phyloP scores from a whole-genome alignment of 2,113 vertebrate genomes.

The Actinemys pallida region DNA sequence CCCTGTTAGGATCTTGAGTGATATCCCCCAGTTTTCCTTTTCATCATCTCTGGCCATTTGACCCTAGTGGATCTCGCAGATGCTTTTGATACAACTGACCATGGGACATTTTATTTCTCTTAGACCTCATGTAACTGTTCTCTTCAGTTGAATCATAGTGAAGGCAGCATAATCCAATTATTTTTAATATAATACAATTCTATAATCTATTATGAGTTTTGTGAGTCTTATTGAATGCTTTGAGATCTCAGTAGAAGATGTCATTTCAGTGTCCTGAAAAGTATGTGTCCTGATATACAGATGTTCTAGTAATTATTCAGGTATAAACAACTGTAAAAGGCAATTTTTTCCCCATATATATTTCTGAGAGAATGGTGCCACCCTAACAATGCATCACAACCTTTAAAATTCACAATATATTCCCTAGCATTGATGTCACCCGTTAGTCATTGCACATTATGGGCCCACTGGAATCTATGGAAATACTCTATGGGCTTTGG shows the following conservation, averaged over 20 bases:
- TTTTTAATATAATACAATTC: neutral
- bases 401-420: neutral
- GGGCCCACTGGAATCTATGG: rapidly evolving
- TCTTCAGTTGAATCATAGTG: neutral
- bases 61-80: neutral
- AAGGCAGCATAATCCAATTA: rapidly evolving
- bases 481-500: neutral
- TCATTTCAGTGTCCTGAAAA: neutral
- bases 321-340: neutral
- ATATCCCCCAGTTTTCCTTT: neutral
- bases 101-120: neutral
- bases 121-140: neutral
- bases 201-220: rapidly evolving
- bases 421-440: neutral
- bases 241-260: neutral
- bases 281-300: neutral
- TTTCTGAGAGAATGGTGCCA: neutral
- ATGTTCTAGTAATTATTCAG: rapidly evolving
- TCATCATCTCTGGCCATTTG: neutral
- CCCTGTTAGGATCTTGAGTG: neutral
- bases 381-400: rapidly evolving
- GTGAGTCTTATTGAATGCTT: neutral
- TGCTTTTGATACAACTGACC: neutral
- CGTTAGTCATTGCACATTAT: rapidly evolving
- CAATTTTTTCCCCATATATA: neutral